Base-by-base conservation (phyloP, 92 coral and sea anemone genomes). In the Phenganax subtilis region DNA sequence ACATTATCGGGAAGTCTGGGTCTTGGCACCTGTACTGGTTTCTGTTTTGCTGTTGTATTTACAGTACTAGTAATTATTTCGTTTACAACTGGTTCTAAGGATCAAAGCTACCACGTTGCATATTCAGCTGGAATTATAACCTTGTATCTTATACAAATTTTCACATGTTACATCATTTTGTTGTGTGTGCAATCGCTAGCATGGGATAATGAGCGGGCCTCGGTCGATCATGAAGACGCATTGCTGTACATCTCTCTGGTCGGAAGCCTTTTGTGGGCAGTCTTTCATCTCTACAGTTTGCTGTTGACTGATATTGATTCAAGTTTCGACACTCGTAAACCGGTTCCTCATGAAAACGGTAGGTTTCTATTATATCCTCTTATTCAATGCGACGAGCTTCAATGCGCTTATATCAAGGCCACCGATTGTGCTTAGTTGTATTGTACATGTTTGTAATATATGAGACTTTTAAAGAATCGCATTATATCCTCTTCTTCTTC, bases 201-300 rank as follows among this genome's bases (percentile, higher is more conserved):
- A 10, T 64, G 70, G 70, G 58, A 51, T 51, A 28, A 44, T 9
- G 14, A 27, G 31, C 52, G 78, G 12, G 54, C 27, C 44, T 73
- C 79, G 51, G 25, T 75, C 2, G 79, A 75, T 63, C 61, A 75
- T 63, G 79, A 75, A 14, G 79, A 75, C 28, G 64, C 79, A 3
- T 54, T 75, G 31, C 28, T 75, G 55, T 75, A 75, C 37, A 75
- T 75, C 3, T 12, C 61, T 28, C 61, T 75, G 3, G 79, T 29
- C 9, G 79, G 79, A 12, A 75, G 58, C 59, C 58, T 75, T 17
- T 25, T 55, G 79, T 54, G 64, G 79, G 63, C 52, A 8, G 78
- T 61, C n/a, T 73, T 73, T 73, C 78, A 73, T 73, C 11, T 73
- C 6, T 73, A 73, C 59, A 25, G 78, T 12, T 20, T 73, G 70